Conservation (phyloP, 2,113 vertebrate species). For the Phycodurus eques region DNA sequence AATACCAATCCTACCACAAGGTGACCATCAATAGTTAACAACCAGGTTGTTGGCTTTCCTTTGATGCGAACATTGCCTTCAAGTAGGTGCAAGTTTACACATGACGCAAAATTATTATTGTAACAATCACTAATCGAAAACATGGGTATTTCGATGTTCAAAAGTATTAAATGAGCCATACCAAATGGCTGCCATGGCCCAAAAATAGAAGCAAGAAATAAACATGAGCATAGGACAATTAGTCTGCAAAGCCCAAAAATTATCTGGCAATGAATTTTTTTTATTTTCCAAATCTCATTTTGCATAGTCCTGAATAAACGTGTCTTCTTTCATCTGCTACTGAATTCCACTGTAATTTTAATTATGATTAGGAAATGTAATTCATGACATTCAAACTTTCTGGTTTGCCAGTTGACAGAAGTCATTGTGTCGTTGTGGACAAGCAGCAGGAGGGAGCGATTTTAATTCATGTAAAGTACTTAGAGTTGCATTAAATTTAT, state of each 20-base stretch:
- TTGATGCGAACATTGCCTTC: slow-evolving; percentile 12
- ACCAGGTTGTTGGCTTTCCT: slow-evolving; percentile 14
- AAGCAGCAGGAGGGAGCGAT: no score
- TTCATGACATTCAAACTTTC: not conserved
- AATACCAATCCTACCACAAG: not conserved
- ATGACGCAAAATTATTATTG: slow-evolving; percentile 37
- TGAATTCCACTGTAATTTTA: slow-evolving; percentile 3
- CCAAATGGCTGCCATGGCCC: slow-evolving; percentile 28
- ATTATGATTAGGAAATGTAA: not conserved
- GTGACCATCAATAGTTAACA: slow-evolving; percentile 5
- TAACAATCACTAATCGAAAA: slow-evolving; percentile 28
- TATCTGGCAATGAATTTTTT: not conserved
- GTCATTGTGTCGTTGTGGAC: not conserved
- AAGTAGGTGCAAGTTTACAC: not conserved
- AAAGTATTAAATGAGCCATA: slow-evolving; percentile 33
- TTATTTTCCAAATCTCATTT: not conserved
- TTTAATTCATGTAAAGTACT: no score
- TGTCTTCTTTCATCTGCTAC: not conserved
- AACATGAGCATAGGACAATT: slow-evolving; percentile 1
- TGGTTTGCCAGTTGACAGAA: not conserved
- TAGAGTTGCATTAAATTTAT: no score
- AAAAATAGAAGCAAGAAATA: slow-evolving; percentile 15
- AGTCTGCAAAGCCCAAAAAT: not conserved
- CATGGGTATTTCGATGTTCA: slow-evolving; percentile 6
- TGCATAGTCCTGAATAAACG: slow-evolving; percentile 16